Evolutionary conservation across 2,113 vertebrate species (phyloP), one percentile per base, ranked within the genome.

Genomic region (Dendrocopos noguchii): DNA sequence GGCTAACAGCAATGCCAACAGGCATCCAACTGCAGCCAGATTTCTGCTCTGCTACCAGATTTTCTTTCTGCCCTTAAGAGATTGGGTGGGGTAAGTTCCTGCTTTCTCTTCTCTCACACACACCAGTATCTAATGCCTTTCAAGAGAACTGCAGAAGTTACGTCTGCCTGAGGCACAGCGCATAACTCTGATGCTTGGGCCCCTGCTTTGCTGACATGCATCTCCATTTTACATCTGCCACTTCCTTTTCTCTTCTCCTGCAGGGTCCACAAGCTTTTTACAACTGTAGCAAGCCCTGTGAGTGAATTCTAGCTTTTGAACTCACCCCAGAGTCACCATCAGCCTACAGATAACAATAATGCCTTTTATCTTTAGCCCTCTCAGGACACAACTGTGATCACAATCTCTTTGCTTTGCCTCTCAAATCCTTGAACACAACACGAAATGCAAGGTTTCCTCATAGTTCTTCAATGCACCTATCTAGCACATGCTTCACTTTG

Each of bases 251-350:
- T 72, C 34, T 56, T 65, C 88, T 89, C 63, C 72, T 90, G 61
- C 89, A 85, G 61, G 34, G 27, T 2, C 10, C 34, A 56, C 78
- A 34, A 67, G 78, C 84, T 64, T 80, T 71, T 88, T 47, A 89
- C 84, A 83, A 42, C 60, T 5, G 3, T 36, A 75, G 81, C 72
- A 84, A 91, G 81, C 70, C 73, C 81, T 36, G 24, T 1, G 9
- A 93, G 68, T 95, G 95, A 97, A 95, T 96, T 56, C 76, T 16
- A 24, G 60, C 79, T 86, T 91, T 97, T 96, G 95, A 97, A n/a
- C 72, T 84, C 77, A 42, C 59, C 65, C 85, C 87, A 77, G 76
- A 90, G 85, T 11, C 64, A 76, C 86, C 88, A 93, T 90, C 78
- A 82, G 66, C 87, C 85, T 74, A 15, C 75, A 85, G 92, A 96